Evolutionary conservation across 2,888 invertebrate species (phyloP).

Genomic region (Zygothrica quintamaculata): DNA sequence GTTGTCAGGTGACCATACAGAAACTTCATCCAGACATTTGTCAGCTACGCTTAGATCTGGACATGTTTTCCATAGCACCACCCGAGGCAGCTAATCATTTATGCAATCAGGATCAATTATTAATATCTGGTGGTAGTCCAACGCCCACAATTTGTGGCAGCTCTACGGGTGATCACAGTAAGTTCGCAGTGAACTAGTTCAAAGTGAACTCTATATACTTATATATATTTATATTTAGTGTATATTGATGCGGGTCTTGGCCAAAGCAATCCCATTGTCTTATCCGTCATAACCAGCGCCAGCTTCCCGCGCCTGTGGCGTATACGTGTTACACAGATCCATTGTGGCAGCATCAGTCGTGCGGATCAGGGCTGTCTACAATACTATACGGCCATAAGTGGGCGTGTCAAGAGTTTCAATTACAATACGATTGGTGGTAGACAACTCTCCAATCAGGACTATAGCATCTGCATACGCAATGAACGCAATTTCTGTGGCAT

Average conservation of each 20-base stretch:
- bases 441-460: constrained; percentile 95
- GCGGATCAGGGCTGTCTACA: constrained; percentile 84
- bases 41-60: constrained; percentile 93
- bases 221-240: constrained; percentile 86
- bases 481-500: constrained; percentile 95
- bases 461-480: constrained; percentile 92
- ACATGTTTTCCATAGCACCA: constrained; percentile 90
- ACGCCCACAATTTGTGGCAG: constrained; percentile 92
- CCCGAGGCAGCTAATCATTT: constrained; percentile 91
- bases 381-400: constrained; percentile 88
- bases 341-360: constrained; percentile 90
- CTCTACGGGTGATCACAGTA: constrained; percentile 93
- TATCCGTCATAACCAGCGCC: constrained; percentile 93
- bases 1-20: constrained; percentile 92
- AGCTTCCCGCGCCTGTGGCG: constrained; percentile 92
- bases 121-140: constrained; percentile 92
- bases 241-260: constrained; percentile 91
- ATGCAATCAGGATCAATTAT: constrained; percentile 93
- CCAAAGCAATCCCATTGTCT: constrained; percentile 90
- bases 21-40: constrained; percentile 92
- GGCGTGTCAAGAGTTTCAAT: constrained; percentile 93
- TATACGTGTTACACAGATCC: constrained; percentile 91
- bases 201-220: neutral
- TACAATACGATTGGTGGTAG: constrained; percentile 90
- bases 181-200: constrained; percentile 26